Conservation (phyloP, 2,888 invertebrate genomes). For the Diadromus collaris region DNA sequence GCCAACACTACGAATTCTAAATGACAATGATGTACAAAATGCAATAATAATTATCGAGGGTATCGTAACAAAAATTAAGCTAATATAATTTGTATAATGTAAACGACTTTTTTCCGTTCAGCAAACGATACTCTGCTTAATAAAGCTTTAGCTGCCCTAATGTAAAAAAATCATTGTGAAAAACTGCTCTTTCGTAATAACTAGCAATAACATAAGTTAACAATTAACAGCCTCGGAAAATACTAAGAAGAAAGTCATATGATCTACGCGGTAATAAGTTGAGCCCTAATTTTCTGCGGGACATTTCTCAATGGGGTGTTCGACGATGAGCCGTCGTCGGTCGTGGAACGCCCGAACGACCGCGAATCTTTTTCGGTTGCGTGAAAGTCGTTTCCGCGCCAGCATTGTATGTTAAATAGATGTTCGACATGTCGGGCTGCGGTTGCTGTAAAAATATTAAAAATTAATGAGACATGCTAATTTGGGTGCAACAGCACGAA, state of each 20-base stretch:
- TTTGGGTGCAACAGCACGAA: constrained; percentile 7
- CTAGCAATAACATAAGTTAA: constrained; percentile 31
- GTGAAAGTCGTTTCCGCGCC: constrained; percentile 80
- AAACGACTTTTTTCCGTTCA: constrained; percentile 3
- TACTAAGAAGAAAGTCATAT: constrained; percentile 47
- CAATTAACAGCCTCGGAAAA: constrained; percentile 44
- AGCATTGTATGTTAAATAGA: constrained; percentile 85
- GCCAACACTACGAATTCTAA: constrained; percentile 13
- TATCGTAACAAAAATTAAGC: constrained; percentile 32
- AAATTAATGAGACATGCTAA: background rate
- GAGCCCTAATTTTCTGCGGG: constrained; percentile 22
- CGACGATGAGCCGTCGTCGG: constrained; percentile 81
- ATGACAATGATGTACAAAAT: background rate
- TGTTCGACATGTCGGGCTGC: constrained; percentile 85
- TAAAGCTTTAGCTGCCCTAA: constrained; percentile 24
- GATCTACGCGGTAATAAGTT: constrained; percentile 9
- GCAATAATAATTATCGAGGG: constrained; percentile 12
- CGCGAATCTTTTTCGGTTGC: constrained; percentile 82
- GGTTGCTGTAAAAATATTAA: constrained; percentile 78
- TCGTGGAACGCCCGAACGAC: constrained; percentile 82
- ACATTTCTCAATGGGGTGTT: constrained; percentile 73
- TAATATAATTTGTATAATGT: constrained; percentile 37
- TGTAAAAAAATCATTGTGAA: constrained; percentile 24
- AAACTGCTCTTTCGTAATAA: constrained; percentile 22
- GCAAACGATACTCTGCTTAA: constrained; percentile 17